Evolutionary conservation across 2,113 vertebrate species (phyloP), one percentile per base, ranked within the genome.

Genomic region (Elgaria multicarinata): DNA sequence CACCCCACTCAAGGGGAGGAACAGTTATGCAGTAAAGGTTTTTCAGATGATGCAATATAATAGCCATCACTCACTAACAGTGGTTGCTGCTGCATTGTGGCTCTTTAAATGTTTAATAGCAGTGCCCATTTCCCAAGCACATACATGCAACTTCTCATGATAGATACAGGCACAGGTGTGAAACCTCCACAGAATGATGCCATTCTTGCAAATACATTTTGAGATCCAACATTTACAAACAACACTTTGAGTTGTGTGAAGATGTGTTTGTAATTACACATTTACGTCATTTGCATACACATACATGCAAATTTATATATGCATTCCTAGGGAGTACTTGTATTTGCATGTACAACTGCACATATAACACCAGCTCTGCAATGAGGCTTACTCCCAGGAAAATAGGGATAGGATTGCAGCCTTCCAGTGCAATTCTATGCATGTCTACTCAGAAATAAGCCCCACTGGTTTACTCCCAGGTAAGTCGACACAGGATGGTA

Each of bases 1-100:
- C 0, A 6, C 58, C 4, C 0, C 3, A 0, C 4, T 0, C 6
- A 16, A 76, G 18, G 9, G 28, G 16, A 44, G 31, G 42, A 74
- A 81, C 76, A 53, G 44, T 36, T 20, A 69, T 24, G 6, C 46
- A 13, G 13, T 42, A 55, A 9, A 71, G 7, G 7, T 76, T 64
- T 62, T 39, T 31, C 1, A 58, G 42, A 9, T 28, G 26, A 42
- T 76, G n/a, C 58, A 86, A 14, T 18, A 31, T 39, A 31, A 75
- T 39, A 31, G 22, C 14, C 42, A 33, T n/a, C 42, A 18, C 33
- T 31, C 31, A n/a, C 16, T 33, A 22, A 58, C 31, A 55, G 33
- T 55, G 18, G 42, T 66, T 44, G 36, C 58, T n/a, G 12, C 10
- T 33, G 75, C 64, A 66, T 28, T 58, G 39, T 58, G 42, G 46